Base-by-base conservation (phyloP, 2,888 invertebrate species). In the Sceliomorpha sp. region DNA sequence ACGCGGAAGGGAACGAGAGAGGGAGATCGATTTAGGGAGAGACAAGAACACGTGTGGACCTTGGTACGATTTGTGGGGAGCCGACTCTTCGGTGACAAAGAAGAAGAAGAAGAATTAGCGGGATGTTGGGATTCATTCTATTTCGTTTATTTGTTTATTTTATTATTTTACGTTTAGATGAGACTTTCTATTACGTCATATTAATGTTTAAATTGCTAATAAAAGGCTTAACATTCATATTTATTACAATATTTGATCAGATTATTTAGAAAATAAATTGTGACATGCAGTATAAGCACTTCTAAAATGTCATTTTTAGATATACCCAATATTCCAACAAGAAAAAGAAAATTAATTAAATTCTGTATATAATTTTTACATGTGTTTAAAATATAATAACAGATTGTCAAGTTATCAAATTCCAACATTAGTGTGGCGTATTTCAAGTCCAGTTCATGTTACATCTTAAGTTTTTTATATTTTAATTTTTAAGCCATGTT, bases 31-130 rank as follows among this genome's bases (percentile, higher is more conserved):
- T 50, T 83, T 26, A 8, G 39, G 8, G 1, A 85, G 77, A 81
- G 89, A 75, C 6, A 84, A 85, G 29, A 94, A 94, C 81, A 93
- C 93, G 74, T 96, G 95, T 84, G 96, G 96, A 0, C 95, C 96
- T 0, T 96, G 96, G 96, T 96, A 95, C 83, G 96, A 96, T 88
- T 90, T 96, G 69, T 96, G 96, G 96, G 95, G 93, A 20, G 90
- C 92, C 58, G 94, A 94, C 87, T 90, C 92, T 32, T 92, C 93
- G 20, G 92, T 93, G 77, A 90, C 90, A 85, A 91, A 91, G 81
- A 91, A 90, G 69, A 87, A 87, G 66, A 85, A 85, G 73, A 78
- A 77, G 56, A 78, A 79, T 71, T 76, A 78, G 37, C 72, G 70
- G 26, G 73, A 72, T 70, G 12, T 24, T 32, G 27, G 29, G 42